Evolutionary conservation across 2,888 invertebrate species (phyloP), one percentile per base, ranked within the genome.

Genomic region (Brachyopa scutellaris): DNA sequence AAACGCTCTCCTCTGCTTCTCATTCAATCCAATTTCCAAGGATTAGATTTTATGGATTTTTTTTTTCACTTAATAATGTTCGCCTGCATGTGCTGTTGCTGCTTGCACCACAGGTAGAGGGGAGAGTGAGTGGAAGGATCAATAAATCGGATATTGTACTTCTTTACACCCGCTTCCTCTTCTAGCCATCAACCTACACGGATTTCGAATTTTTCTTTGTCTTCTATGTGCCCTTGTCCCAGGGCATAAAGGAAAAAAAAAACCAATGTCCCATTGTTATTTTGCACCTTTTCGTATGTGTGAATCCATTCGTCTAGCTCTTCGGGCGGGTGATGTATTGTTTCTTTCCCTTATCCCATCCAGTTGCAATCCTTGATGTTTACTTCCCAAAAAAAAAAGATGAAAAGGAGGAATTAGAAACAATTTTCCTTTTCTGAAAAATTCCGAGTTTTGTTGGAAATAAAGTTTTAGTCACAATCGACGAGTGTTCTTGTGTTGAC

Each of bases 121-220:
- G 17, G 19, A n/a, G 33, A 36, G 17, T 7, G 19, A 15, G 3
- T 13, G 26, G 29, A 74, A 67, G 42, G 15, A 74, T 80, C 74
- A 80, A 80, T 80, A 80, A 62, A 76, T 74, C 74, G 80, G 69
- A 76, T 76, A 80, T 51, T 64, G 69, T 80, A 55, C 26, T 13
- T 57, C 21, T 70, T 19, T 29, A 70, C 73, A 73, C 79, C 73
- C 79, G 73, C 61, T 74, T 61, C 73, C 61, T 74, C 31, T 36
- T 33, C 2, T 13, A 45, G 31, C 11, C 23, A 36, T 19, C 42
- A 51, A 23, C 17, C 13, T 21, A 19, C 23, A 38, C 36, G 55
- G 45, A 38, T 47, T 62, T 53, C 13, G n/a, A n/a, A 9, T 33
- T 17, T 49, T 64, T 77, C 8, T 31, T 45, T 19, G 13, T 49